Evolutionary conservation across 2,113 vertebrate genomes (phyloP), one percentile per base, ranked within the genome.

Genomic region (Nicator chloris): DNA sequence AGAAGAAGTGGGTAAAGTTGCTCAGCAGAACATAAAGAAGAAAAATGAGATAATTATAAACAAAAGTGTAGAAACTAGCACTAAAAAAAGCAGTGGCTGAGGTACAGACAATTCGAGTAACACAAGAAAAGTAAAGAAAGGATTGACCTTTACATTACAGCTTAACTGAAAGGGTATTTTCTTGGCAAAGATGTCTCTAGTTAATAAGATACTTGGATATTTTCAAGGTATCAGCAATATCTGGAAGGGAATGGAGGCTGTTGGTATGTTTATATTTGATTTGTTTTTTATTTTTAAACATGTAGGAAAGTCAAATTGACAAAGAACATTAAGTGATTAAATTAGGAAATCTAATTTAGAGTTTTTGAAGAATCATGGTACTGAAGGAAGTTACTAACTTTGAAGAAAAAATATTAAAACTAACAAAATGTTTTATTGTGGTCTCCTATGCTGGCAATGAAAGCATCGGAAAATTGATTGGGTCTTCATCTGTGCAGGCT

Each of bases 401-500:
- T 45, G 44, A 93, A 84, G 33, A 71, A 88, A 88, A 94, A 88
- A 73, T 20, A 47, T 5, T 35, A 35, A 84, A 84, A 66, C n/a
- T 42, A 95, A 40, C 23, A 69, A 93, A 94, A 94, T 60, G 11
- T 77, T 94, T 81, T 86, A n/a, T 50, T 94, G 63, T 90, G 60
- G 44, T 96, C 85, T 90, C 89, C 95, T 97, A 96, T 44, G 95
- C 92, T 96, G 94, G 39, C 82, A 95, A 92, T 86, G 76, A 96
- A 90, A 94, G 65, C 85, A 95, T 59, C 88, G 92, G 93, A 97
- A 97, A 95, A 97, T 45, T 93, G 93, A 96, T 90, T 93, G 96
- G 94, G 95, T 97, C 96, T 97, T 96, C 95, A 96, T 92, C 94
- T 96, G 92, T 97, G 96, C 82, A 88, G 94, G 92, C 92, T 97